Percentiles rank a stretch among this genome's conserved stretches.
These are phyloP conservation scores for Stegophylla sp. DNA, from an alignment of 2,888 invertebrate species.

Conservation along the genomic window DNA sequence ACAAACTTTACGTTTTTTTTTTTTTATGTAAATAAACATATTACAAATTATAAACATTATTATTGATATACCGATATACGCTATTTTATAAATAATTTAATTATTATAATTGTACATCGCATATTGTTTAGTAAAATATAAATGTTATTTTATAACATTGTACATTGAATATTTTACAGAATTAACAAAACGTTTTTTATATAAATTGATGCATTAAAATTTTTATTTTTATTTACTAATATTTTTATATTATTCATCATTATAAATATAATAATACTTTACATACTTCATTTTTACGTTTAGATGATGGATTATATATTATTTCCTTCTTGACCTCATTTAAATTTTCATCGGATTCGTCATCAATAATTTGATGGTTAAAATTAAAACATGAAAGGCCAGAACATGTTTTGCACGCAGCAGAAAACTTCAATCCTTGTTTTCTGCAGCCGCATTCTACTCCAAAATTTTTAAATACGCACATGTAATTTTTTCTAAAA, in stretches of 20 bases:
- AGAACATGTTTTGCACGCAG: no score
- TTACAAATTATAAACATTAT: not conserved
- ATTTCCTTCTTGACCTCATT: not conserved
- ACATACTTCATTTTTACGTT: no score
- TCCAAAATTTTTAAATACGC: slow-evolving; percentile 4
- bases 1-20: no score
- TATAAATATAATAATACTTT: no score
- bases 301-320: no score
- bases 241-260: no score
- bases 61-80: not conserved
- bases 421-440: slow-evolving; percentile 15
- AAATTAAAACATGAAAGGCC: not conserved
- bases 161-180: slow-evolving; percentile 1
- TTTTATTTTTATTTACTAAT: not conserved
- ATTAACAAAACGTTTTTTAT: not conserved
- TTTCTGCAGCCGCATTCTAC: slow-evolving; percentile 4
- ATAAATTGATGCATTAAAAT: no score
- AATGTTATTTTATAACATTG: no score
- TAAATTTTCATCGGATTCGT: not conserved
- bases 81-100: not conserved
- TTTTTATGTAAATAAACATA: not conserved
- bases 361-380: not conserved
- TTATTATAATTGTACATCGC: slow-evolving; percentile 59
- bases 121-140: no score
- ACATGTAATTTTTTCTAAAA: slow-evolving; percentile 30